Conservation (phyloP, 2,113 vertebrate species). For the Madoqua kirkii region DNA sequence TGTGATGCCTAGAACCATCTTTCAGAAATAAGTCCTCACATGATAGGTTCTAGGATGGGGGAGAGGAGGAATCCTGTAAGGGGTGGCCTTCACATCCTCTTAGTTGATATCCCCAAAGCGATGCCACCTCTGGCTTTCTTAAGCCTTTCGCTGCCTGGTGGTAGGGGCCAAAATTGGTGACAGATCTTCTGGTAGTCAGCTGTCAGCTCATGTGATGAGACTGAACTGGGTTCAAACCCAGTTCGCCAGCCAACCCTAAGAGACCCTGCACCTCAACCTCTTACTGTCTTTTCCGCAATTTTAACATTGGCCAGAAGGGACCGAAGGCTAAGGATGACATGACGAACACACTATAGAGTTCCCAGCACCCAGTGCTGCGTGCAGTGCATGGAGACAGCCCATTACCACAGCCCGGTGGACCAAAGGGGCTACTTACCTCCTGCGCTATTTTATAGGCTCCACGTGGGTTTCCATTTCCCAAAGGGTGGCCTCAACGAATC, state of each 20-base stretch:
- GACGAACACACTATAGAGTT: accelerated
- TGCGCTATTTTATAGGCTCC: neutral
- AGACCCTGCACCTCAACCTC: neutral
- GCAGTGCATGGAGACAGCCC: neutral
- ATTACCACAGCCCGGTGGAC: no score
- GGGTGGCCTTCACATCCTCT: neutral
- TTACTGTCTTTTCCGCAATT: neutral
- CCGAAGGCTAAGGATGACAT: neutral
- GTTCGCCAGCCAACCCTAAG: neutral
- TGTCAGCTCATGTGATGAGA: accelerated
- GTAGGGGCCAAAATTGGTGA: no score
- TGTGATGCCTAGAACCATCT: neutral
- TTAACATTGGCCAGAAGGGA: neutral
- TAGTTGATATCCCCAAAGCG: neutral
- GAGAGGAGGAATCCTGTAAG: no score
- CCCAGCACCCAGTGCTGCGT: accelerated
- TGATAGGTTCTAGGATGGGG: accelerated
- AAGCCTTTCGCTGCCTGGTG: neutral
- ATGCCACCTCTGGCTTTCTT: neutral
- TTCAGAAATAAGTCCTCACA: neutral
- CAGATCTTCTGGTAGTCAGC: neutral
- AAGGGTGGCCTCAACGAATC: neutral
- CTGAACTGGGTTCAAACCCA: neutral
- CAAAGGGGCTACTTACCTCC: no score
- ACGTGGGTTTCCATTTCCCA: neutral